Conservation (phyloP, 2,113 vertebrate genomes). For the Murina feae region DNA sequence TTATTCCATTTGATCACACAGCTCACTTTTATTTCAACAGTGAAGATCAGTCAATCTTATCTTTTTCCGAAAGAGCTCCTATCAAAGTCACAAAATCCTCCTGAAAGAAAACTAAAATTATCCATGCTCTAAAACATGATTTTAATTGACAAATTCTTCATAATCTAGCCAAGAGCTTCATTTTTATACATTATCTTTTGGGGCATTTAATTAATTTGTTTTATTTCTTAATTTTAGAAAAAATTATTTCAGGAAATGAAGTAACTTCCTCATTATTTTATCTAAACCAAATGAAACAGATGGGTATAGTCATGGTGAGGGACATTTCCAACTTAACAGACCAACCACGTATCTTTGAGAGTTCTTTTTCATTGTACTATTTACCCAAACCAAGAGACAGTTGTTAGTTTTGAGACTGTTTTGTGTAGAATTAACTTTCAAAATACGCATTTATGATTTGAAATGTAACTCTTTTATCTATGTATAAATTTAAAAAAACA, state of each 20-base stretch:
- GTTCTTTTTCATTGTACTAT: background rate
- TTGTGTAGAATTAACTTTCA: constrained; percentile 4
- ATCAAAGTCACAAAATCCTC: background rate
- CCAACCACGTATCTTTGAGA: background rate
- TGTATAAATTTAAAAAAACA: background rate
- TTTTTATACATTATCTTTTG: background rate
- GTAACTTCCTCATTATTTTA: background rate
- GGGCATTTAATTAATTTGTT: background rate
- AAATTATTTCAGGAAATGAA: background rate
- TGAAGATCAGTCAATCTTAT: background rate
- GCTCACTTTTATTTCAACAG: constrained; percentile 25
- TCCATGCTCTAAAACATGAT: background rate
- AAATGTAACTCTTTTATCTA: constrained; percentile 32
- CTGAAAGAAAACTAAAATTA: background rate
- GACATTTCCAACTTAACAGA: background rate
- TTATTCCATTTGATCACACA: constrained; percentile 19
- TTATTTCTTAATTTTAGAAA: constrained; percentile 34
- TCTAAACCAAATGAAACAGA: constrained; percentile 7
- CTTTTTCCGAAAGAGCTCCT: constrained; percentile 35
- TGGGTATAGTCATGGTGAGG: background rate
- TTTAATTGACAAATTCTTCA: constrained; percentile 29
- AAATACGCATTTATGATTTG: constrained; percentile 3
- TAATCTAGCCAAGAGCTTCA: background rate
- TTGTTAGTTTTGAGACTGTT: background rate
- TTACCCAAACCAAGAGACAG: background rate